These are phyloP conservation scores for Sarcophaga subvicina DNA, from an alignment of 2,888 invertebrate genomes.

Conservation along the genomic window DNA sequence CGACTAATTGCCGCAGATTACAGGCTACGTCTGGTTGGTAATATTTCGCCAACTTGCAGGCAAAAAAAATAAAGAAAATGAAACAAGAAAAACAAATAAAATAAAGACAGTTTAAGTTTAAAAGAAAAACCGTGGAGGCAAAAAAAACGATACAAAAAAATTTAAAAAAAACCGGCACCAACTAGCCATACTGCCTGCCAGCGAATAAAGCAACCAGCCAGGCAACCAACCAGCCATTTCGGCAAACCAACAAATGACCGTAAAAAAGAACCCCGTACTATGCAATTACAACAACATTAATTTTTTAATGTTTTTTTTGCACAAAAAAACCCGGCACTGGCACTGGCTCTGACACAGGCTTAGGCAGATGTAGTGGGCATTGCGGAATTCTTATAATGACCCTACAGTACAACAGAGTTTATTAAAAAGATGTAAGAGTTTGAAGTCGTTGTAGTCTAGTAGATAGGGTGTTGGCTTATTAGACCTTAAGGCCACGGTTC, in stretches of 20 bases:
- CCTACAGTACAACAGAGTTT: no score
- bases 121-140: conserved; percentile 1
- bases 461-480: no score
- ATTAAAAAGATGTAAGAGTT: no score
- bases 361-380: no score
- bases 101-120: neutral
- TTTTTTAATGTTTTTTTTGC: neutral
- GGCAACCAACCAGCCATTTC: neutral
- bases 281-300: conserved; percentile 56
- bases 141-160: neutral
- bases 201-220: conserved; percentile 7
- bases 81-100: conserved; percentile 31
- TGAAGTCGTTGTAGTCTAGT: no score
- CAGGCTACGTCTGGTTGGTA: conserved; percentile 31
- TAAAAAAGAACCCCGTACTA: conserved; percentile 34
- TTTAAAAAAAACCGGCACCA: neutral
- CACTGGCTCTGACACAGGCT: neutral
- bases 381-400: no score
- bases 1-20: conserved; percentile 59
- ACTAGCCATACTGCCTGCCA: neutral
- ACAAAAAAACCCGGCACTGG: neutral
- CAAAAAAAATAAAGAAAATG: conserved; percentile 23
- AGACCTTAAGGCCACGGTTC: no score
- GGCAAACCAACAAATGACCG: conserved; percentile 44
- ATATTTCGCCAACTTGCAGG: conserved; percentile 28